A percentile compares a stretch with the other conserved stretches of the same genome.
phyloP scores from a whole-genome alignment of 2,888 invertebrate species.

The Sphaeridia pumilis region DNA sequence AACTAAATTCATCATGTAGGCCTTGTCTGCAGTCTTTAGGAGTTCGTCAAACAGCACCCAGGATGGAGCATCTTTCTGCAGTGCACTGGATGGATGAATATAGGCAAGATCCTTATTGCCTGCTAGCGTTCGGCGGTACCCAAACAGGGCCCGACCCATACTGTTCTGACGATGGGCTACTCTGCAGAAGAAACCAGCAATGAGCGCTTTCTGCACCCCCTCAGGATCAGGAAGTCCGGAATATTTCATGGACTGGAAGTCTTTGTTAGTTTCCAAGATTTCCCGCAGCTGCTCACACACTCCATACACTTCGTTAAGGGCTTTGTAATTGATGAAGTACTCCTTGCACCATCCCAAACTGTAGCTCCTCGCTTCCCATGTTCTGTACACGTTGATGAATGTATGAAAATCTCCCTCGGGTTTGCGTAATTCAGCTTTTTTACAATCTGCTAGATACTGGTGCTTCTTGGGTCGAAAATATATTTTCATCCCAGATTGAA shows the following conservation, averaged over 20 bases:
- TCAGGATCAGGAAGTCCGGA: too few relatives aligned
- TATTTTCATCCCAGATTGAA: not conserved
- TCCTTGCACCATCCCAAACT: constrained; percentile 5
- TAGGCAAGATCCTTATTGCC: not conserved
- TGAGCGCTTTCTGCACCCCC: constrained; percentile 6
- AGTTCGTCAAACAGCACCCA: constrained; percentile 8
- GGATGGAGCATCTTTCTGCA: constrained; percentile 1
- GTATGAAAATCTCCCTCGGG: constrained; percentile 8
- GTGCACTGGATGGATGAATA: constrained; percentile 6
- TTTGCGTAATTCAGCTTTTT: not conserved
- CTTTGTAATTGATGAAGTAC: constrained; percentile 7
- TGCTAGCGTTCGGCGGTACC: not conserved
- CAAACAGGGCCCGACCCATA: too few relatives aligned
- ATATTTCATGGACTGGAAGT: too few relatives aligned
- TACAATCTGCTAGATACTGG: not conserved
- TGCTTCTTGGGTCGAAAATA: constrained; percentile 7
- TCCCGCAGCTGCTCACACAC: constrained; percentile 6
- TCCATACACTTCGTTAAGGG: constrained; percentile 6
- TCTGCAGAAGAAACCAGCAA: constrained; percentile 10
- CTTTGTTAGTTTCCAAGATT: not conserved
- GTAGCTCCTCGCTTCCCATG: constrained; percentile 1
- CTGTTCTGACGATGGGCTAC: too few relatives aligned
- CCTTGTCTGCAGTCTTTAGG: constrained; percentile 3
- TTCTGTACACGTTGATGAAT: constrained; percentile 4
- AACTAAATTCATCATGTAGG: constrained; percentile 1